Evolutionary conservation across 1,140 invertebrate species (phyloP), one percentile per base, ranked within the genome.

Genomic region (Dinothrombium tinctorium): DNA sequence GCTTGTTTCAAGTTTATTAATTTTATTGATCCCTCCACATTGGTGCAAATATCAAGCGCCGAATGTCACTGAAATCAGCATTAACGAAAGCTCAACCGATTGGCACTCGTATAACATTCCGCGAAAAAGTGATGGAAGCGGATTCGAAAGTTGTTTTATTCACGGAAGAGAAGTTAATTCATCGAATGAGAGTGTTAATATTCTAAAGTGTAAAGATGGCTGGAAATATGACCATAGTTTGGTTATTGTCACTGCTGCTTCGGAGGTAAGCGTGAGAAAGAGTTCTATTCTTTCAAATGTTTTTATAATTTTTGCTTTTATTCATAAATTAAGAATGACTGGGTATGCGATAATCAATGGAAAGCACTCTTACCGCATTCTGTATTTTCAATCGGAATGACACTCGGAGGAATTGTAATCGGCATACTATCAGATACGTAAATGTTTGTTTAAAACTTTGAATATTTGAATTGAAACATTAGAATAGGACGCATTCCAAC

Each of bases 301-400:
- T n/a, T n/a, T n/a, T n/a, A n/a, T n/a, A n/a, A n/a, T n/a, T n/a
- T n/a, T n/a, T n/a, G n/a, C n/a, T n/a, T n/a, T n/a, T n/a, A n/a
- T n/a, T n/a, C n/a, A n/a, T 32, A 32, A 23, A 8, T 25, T 67
- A 53, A 81, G 70, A 56, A 75, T 49, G 68, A 76, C 51, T 84
- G 79, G 79, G 79, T 83, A 14, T 84, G 80, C 52, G 75, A 80
- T 3, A 61, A 77, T 37, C 70, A 70, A 33, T 71, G 72, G 26
- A 54, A 74, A 28, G 68, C 75, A 1, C 71, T 72, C 0, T 65
- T 73, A 4, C 71, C 77, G 0, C 76, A 81, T 52, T 72, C 76
- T 0, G 66, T 83, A 33, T 86, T 83, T 60, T 84, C 82, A 57
- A 63, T 75, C 42, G 80, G 79, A 2, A 76, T 79, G 11, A 80